Percentiles rank a stretch among this genome's conserved stretches.
These are phyloP conservation scores for Corydoras sp. DNA, from an alignment of 2,113 vertebrate species.

Conservation along the genomic window DNA sequence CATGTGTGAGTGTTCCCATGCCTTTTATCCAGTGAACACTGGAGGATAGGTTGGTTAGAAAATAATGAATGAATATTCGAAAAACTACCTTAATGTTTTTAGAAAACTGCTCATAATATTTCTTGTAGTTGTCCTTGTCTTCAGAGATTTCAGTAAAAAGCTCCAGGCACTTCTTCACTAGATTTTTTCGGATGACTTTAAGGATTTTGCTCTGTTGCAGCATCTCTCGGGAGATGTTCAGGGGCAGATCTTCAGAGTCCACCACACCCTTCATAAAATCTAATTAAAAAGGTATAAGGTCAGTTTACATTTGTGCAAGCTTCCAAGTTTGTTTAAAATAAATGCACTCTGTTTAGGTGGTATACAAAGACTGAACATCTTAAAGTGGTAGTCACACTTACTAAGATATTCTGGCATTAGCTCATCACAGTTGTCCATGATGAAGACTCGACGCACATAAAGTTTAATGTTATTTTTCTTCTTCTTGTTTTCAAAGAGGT, in stretches of 20 bases:
- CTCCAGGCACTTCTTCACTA: conserved; percentile 95
- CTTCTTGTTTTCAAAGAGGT: conserved; percentile 92
- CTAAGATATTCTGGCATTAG: conserved; percentile 93
- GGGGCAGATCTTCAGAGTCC: conserved; percentile 91
- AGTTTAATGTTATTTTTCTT: conserved; percentile 96
- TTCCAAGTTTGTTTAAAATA: neutral
- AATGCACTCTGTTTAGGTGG: neutral
- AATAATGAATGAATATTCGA: no score
- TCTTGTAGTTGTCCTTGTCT: conserved; percentile 97
- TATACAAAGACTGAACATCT: no score
- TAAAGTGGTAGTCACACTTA: conserved; percentile 61
- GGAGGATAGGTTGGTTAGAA: no score
- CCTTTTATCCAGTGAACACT: no score
- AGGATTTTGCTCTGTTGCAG: conserved; percentile 97
- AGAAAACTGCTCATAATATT: conserved; percentile 93
- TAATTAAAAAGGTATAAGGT: conserved; percentile 20
- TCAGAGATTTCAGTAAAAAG: conserved; percentile 88
- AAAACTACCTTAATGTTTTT: conserved; percentile 89
- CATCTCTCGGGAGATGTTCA: conserved; percentile 97
- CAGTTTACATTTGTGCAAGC: neutral
- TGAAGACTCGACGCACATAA: conserved; percentile 94
- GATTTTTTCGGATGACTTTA: conserved; percentile 94
- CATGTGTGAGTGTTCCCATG: no score
- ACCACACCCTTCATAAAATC: conserved; percentile 95
- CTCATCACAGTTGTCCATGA: conserved; percentile 97